Evolutionary conservation across 2,888 invertebrate genomes (phyloP).

Genomic region (Drosophila mettleri): DNA sequence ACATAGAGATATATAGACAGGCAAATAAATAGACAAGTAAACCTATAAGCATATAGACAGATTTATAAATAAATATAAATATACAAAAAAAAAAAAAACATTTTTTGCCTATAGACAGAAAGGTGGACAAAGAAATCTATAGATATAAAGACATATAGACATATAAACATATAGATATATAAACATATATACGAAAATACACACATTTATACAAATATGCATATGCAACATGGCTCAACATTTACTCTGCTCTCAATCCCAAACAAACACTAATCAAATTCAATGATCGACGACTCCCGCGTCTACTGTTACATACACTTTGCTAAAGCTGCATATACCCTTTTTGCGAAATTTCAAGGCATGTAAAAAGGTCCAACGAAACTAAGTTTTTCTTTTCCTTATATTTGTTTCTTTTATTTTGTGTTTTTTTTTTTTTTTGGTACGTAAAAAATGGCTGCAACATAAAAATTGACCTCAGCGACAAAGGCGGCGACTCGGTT

Average conservation of each 20-base stretch:
- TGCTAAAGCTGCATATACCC: background rate
- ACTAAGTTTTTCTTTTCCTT: constrained; percentile 45
- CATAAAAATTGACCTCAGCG: constrained; percentile 82
- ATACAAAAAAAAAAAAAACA: too few relatives aligned
- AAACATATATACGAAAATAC: too few relatives aligned
- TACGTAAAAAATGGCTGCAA: constrained; percentile 79
- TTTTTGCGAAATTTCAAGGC: background rate
- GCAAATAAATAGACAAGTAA: background rate
- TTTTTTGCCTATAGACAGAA: too few relatives aligned
- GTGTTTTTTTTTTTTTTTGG: constrained; percentile 42
- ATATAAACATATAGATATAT: too few relatives aligned
- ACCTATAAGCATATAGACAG: background rate
- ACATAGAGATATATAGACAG: background rate
- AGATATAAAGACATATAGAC: too few relatives aligned
- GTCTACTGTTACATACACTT: background rate
- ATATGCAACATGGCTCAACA: too few relatives aligned
- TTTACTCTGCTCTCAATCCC: background rate
- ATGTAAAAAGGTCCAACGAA: constrained; percentile 31
- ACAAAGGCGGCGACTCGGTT: constrained; percentile 68
- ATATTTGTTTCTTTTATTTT: constrained; percentile 16
- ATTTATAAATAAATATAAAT: too few relatives aligned
- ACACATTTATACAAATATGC: background rate
- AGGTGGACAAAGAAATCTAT: too few relatives aligned
- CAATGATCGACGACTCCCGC: background rate
- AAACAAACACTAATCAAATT: background rate